Base-by-base conservation (phyloP, 2,888 invertebrate species). In the Andrena flavipes region DNA sequence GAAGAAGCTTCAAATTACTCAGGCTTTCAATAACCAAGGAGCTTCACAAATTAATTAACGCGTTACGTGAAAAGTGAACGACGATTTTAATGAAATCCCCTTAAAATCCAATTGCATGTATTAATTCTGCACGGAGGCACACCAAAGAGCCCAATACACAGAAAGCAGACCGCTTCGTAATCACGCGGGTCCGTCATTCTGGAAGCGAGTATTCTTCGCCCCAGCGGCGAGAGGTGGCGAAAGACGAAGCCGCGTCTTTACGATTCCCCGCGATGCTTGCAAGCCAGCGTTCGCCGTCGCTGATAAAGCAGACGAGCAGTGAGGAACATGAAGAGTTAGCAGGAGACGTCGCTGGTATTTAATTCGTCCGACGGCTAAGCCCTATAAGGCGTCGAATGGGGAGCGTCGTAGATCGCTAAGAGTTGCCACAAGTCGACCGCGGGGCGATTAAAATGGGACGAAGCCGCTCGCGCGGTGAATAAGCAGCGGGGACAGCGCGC, bases 391-490 rank as follows among this genome's bases (percentile, higher is more conserved):
- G 64, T 68, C 42, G 77, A 69, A 69, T 63, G 56, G 23, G 42
- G 35, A 77, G 65, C 62, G 42, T 69, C 63, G 77, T 33, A 48
- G 30, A 29, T 35, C 64, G 51, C 69, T 71, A 78, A 80, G 71
- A 67, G 30, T 80, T 20, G 60, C 13, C 54, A 33, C 16, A 59
- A 80, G 64, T n/a, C 65, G 29, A 3, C 33, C 56, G 13, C 1
- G 23, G 30, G 13, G 51, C 69, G 68, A 79, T 76, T 79, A 70
- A 78, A 71, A 71, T 62, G 42, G 42, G 13, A 71, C 10, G 60
- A 20, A 35, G 7, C 70, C 8, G 60, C 42, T 42, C 3, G 6
- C 20, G 20, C 1, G 5, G 51, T 23, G 49, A 26, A 54, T 35
- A 23, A 65, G 42, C 20, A 33, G 29, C 29, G 13, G n/a, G 0